A percentile compares a stretch with the other conserved stretches of the same genome.
Evolutionary conservation across 1,140 invertebrate species (phyloP).

Genomic region (Ctenoplectra terminalis): DNA sequence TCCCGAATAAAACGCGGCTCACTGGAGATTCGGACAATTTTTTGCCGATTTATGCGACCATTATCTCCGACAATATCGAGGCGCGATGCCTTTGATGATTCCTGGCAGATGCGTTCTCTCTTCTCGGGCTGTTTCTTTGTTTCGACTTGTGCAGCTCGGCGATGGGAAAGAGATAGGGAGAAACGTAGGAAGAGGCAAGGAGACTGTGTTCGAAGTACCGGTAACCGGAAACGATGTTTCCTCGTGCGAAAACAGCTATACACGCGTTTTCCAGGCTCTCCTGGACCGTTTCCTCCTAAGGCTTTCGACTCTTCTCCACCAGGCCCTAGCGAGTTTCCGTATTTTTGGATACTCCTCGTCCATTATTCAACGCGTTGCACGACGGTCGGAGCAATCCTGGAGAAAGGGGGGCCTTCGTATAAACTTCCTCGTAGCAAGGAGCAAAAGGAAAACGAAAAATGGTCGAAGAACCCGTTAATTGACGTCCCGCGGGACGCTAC

Average conservation of each 20-base stretch:
- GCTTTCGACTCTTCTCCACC: background rate
- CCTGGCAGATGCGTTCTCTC: background rate
- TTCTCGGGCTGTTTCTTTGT: background rate
- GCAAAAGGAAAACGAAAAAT: slow-evolving; percentile 2
- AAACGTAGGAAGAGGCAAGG: no score
- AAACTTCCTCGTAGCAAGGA: background rate
- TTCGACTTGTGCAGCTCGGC: background rate
- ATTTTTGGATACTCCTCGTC: slow-evolving; percentile 31
- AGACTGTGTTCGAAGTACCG: background rate
- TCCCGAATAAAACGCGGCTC: background rate
- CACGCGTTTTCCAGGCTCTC: background rate
- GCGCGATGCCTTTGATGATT: background rate
- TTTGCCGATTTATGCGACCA: background rate
- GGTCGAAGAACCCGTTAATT: slow-evolving; percentile 56
- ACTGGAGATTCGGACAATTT: background rate
- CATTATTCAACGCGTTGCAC: slow-evolving; percentile 41
- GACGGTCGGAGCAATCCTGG: slow-evolving; percentile 8
- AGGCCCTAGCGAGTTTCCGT: background rate
- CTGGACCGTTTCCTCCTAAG: background rate
- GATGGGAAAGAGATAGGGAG: background rate
- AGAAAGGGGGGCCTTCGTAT: slow-evolving; percentile 8
- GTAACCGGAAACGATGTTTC: slow-evolving; percentile 23
- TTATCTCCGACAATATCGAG: background rate
- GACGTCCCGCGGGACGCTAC: slow-evolving; percentile 57
- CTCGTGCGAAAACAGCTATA: slow-evolving; percentile 7